Conservation (phyloP, 2,888 invertebrate species). For the Coleophora flavipennella region DNA sequence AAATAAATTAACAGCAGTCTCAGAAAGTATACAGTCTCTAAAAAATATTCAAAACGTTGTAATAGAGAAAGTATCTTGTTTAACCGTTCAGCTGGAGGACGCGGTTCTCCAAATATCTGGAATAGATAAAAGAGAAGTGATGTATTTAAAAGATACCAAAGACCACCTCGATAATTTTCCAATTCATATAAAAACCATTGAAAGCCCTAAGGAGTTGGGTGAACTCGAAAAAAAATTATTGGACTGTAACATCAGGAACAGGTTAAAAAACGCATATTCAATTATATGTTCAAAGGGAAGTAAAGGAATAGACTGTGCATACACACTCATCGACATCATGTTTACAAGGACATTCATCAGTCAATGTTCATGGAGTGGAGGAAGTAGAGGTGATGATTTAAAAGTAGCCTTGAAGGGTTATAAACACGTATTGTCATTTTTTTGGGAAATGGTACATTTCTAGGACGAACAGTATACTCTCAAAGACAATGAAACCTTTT, state of each 20-base stretch:
- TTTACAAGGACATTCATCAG: conserved; percentile 10
- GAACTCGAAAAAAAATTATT: conserved; percentile 5
- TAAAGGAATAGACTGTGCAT: conserved; percentile 8
- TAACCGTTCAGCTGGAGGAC: too few relatives aligned
- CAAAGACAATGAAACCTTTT: conserved; percentile 9
- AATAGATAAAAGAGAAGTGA: too few relatives aligned
- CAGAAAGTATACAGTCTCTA: too few relatives aligned
- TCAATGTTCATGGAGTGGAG: conserved; percentile 11
- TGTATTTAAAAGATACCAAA: too few relatives aligned
- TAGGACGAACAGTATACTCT: conserved; percentile 10
- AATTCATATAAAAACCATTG: conserved; percentile 2
- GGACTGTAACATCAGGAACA: conserved; percentile 2
- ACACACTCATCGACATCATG: conserved; percentile 9
- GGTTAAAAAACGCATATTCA: conserved; percentile 4
- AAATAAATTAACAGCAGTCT: too few relatives aligned
- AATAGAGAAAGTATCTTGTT: too few relatives aligned
- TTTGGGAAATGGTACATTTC: conserved; percentile 6
- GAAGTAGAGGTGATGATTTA: conserved; percentile 8
- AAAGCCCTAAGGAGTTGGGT: conserved; percentile 2
- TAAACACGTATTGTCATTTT: conserved; percentile 11
- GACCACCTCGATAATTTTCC: not conserved
- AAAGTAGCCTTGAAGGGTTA: conserved; percentile 9
- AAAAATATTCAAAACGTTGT: too few relatives aligned
- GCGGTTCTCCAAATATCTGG: too few relatives aligned
- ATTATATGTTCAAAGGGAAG: conserved; percentile 6